Base-by-base conservation (phyloP, 2,888 invertebrate species). In the Caenorhabditis sp. region DNA sequence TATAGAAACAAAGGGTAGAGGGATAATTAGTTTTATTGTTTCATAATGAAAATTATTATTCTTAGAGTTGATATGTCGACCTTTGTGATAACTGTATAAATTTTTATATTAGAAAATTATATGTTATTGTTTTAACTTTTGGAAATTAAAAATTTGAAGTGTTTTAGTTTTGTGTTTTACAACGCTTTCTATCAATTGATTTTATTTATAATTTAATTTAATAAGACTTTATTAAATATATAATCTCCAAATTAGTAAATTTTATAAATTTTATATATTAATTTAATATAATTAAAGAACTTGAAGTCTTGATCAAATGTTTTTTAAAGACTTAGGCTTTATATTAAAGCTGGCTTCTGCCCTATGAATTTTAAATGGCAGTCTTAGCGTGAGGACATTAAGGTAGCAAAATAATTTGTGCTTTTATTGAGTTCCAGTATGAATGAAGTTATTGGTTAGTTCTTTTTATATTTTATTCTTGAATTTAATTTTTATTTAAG, bases 371-470 rank as follows among this genome's bases (percentile, higher is more conserved):
- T 92, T 92, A 89, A 93, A 93, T 91, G 91, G 92, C 92, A 91
- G 92, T 92, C 91, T 92, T 92, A 92, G 91, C 88, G 90, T 92
- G 90, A 92, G 92, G 91, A 92, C 92, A 91, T 92, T 91, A 92
- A 92, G 92, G 92, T 92, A 93, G 92, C 92, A 92, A 92, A 92
- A 92, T 92, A 90, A 92, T 90, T 92, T 91, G 92, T 92, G 91
- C 92, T 91, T 92, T 93, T 92, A 93, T 92, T 93, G 90, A 88
- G 91, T 91, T 91, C 92, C 92, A 88, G 92, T 90, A 93, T 93
- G 92, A 93, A 93, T 86, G 92, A 69, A 79, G 78, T 78, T 78
- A 70, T 80, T 75, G 80, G 72, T 81, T 77, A 70, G 74, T 80
- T 75, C 65, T 78, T 54, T 80, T 80, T 76, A 70, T 76, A 61